phyloP scores from a whole-genome alignment of 2,797 vertebrate species.

The Carduelis carduelis region DNA sequence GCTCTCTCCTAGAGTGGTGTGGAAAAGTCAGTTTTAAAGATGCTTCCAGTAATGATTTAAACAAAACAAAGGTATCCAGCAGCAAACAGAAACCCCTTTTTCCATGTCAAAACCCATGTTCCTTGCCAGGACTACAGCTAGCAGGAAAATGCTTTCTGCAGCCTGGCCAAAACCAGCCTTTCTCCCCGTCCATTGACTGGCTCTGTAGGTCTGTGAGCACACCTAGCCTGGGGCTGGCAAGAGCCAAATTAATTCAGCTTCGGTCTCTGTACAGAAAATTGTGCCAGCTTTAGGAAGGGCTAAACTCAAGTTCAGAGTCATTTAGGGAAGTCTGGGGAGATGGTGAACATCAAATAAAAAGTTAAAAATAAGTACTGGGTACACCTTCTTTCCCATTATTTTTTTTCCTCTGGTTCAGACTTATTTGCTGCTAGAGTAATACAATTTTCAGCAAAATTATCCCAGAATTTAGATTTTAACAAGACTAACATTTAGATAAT shows the following conservation, averaged over 20 bases:
- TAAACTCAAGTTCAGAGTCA: background rate
- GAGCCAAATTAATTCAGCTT: background rate
- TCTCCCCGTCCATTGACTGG: background rate
- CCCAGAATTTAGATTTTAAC: background rate
- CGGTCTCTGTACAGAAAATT: background rate
- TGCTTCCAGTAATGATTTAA: constrained; percentile 27
- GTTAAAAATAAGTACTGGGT: background rate
- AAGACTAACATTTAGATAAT: background rate
- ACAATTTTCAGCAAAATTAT: background rate
- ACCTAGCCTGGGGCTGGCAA: background rate
- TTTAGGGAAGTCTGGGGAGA: background rate
- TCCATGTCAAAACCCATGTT: background rate
- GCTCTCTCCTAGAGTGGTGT: background rate
- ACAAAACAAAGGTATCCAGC: background rate
- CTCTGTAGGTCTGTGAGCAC: background rate
- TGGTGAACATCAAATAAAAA: background rate
- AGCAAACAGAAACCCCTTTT: constrained; percentile 1
- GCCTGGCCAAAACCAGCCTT: background rate
- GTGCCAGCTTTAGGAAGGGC: background rate
- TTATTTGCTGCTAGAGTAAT: background rate
- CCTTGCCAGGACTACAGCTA: background rate
- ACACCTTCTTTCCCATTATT: background rate
- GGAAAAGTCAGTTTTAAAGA: background rate
- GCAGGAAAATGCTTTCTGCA: background rate
- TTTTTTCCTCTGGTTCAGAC: background rate